Conservation (phyloP, 2,888 invertebrate species). For the Synergus japonicus region DNA sequence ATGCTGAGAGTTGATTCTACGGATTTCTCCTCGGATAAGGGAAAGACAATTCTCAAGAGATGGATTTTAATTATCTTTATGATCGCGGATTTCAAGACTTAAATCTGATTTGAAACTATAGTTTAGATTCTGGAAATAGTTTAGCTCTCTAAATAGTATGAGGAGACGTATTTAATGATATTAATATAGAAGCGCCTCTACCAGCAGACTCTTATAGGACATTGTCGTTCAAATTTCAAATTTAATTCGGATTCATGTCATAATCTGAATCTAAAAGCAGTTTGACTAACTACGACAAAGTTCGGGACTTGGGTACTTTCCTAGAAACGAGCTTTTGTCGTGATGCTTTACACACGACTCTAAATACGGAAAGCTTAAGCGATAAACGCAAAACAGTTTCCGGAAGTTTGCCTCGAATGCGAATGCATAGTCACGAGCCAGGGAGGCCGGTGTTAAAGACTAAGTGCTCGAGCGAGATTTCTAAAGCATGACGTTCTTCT, state of each 20-base stretch:
- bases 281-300: slow-evolving; percentile 24
- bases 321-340: background rate
- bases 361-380: slow-evolving; percentile 14
- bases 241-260: background rate
- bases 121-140: background rate
- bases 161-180: no score
- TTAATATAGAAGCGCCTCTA: no score
- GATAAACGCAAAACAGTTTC: slow-evolving; percentile 30
- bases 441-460: background rate
- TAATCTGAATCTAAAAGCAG: background rate
- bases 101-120: background rate
- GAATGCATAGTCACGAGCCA: slow-evolving; percentile 46
- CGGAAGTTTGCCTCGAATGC: slow-evolving; percentile 22
- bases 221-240: background rate
- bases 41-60: background rate
- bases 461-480: slow-evolving; percentile 30
- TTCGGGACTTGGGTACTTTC: slow-evolving; percentile 16
- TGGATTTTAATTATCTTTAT: no score
- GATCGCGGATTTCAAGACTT: background rate
- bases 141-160: no score
- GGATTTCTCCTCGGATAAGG: background rate
- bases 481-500: slow-evolving; percentile 20
- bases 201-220: background rate
- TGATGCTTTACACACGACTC: slow-evolving; percentile 3
- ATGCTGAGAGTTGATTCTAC: background rate